Conservation (phyloP, 2,113 vertebrate genomes). For the Rostratula benghalensis region DNA sequence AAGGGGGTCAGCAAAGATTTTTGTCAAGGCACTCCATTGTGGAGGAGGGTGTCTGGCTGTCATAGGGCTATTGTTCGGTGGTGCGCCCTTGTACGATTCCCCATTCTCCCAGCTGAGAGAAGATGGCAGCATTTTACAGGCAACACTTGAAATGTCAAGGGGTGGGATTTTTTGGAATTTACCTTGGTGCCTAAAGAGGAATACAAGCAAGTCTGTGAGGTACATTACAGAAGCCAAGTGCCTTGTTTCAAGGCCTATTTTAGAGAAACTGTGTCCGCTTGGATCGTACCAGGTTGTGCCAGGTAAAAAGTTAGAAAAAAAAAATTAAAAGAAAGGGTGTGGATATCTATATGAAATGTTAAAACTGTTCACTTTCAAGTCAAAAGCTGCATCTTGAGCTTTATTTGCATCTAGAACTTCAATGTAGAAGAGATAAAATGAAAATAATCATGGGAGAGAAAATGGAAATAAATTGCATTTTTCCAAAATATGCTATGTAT, state of each 20-base stretch:
- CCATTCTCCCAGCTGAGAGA: background rate
- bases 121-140: background rate
- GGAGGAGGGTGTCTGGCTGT: background rate
- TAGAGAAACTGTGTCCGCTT: background rate
- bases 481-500: background rate
- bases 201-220: background rate
- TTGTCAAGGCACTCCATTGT: background rate
- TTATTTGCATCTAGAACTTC: background rate
- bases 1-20: constrained; percentile 11
- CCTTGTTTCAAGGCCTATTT: background rate
- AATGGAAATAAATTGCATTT: background rate
- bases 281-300: background rate
- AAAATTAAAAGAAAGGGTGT: background rate
- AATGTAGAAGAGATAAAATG: background rate
- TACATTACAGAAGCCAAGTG: background rate
- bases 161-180: background rate
- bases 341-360: background rate
- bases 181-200: background rate
- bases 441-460: background rate
- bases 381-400: background rate
- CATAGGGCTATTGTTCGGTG: background rate
- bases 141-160: background rate
- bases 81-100: background rate
- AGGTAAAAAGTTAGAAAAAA: background rate
- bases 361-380: background rate